Evolutionary conservation across 2,113 vertebrate species (phyloP), one percentile per base, ranked within the genome.

Genomic region (Semnornis frantzii): DNA sequence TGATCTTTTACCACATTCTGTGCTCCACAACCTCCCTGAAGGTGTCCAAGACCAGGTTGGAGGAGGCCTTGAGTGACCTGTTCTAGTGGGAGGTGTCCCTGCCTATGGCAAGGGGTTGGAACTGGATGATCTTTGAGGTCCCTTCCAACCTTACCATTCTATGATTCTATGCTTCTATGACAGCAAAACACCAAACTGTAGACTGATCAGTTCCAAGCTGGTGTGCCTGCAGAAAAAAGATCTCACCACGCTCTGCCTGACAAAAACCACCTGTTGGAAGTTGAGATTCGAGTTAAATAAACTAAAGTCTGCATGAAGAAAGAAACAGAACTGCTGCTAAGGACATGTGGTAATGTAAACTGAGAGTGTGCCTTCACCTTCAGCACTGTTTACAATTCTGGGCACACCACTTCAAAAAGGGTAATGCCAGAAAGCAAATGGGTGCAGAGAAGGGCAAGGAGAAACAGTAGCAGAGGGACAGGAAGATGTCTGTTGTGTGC

Each of bases 381-480:
- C 75, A 85, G 74, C n/a, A 19, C 50, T 94, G 74, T 74, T 94
- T 82, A 57, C 52, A 66, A 31, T 91, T 91, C 82, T 82, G 28
- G 31, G 23, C 37, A 77, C 37, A 82, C 5, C 19, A 31, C 28
- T 74, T 82, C 46, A 42, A 46, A 87, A 89, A 85, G 17, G 46
- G 48, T 76, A 90, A 72, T 18, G 5, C 21, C 48, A 55, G 75
- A 78, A 93, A 96, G 64, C 28, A 17, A 89, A 68, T 52, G 25
- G 28, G 60, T 77, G 55, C 79, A 77, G 68, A 85, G 89, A 79
- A 95, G 34, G 74, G 46, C 71, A 79, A 91, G 59, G 34, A 89
- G 89, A 92, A 91, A 92, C 92, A 15, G 15, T 85, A 80, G 42
- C 68, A 73, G 78, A 87, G 71, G 63, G 72, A 93, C 28, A 76